Evolutionary conservation across 2,888 invertebrate genomes (phyloP).

Genomic region (Spisula solida): DNA sequence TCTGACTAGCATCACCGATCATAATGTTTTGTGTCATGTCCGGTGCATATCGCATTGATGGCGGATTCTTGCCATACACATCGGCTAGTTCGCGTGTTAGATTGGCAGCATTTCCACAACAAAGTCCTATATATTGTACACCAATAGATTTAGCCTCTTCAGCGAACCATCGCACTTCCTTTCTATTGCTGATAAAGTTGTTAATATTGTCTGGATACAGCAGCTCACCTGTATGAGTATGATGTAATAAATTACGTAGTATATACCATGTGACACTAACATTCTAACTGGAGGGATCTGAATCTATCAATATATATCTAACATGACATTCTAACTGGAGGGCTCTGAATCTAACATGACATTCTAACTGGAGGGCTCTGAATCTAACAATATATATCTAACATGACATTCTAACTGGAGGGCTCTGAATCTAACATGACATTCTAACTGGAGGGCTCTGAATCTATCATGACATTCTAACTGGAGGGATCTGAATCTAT

Average conservation of each 20-base stretch:
- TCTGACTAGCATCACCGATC: slow-evolving; percentile 53
- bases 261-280: no score
- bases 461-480: no score
- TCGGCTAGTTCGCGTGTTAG: slow-evolving; percentile 80
- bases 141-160: slow-evolving; percentile 79
- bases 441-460: no score
- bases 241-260: neutral
- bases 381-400: no score
- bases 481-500: no score
- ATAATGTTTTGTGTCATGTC: slow-evolving; percentile 64
- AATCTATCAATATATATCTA: no score
- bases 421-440: no score
- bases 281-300: no score
- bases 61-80: slow-evolving; percentile 79
- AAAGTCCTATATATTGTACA: slow-evolving; percentile 84
- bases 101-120: slow-evolving; percentile 83
- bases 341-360: no score
- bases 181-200: slow-evolving; percentile 70
- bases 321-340: no score
- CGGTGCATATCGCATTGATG: slow-evolving; percentile 73
- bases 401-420: no score
- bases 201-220: slow-evolving; percentile 78
- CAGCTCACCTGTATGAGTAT: slow-evolving; percentile 71
- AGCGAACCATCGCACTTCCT: slow-evolving; percentile 79
- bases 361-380: no score